phyloP scores from a whole-genome alignment of 2,797 vertebrate species.

The Muscicapa comitata region DNA sequence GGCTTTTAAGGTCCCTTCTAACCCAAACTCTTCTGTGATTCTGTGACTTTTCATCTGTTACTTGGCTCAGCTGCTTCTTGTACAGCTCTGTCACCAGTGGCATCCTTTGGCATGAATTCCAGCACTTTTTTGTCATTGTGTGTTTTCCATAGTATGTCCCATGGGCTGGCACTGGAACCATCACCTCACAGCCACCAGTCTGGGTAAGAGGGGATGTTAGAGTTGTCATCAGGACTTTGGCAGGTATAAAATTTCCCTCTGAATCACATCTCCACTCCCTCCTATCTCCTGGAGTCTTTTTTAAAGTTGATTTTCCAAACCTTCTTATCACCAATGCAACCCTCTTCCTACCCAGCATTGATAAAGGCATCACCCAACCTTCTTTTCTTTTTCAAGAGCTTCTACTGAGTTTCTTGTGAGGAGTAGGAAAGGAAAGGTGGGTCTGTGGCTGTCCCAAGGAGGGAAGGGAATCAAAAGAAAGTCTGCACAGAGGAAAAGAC shows the following conservation, averaged over 20 bases:
- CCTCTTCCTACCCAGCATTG: not conserved
- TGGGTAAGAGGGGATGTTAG: not conserved
- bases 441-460: not conserved
- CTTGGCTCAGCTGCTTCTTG: not conserved
- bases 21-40: not conserved
- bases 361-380: not conserved
- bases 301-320: not conserved
- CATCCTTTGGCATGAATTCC: not conserved
- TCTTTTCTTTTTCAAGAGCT: not conserved
- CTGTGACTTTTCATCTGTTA: not conserved
- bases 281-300: not conserved
- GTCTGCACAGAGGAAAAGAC: not conserved
- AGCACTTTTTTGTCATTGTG: not conserved
- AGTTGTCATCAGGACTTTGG: not conserved
- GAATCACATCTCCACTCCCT: not conserved
- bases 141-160: not conserved
- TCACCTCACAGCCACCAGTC: not conserved
- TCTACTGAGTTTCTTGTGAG: not conserved
- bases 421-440: not conserved
- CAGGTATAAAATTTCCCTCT: not conserved
- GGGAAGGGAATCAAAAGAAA: not conserved
- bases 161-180: not conserved
- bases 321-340: not conserved
- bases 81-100: not conserved
- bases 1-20: not conserved